These are phyloP conservation scores for Catocala nupta DNA, from an alignment of 2,888 invertebrate genomes.

Conservation along the genomic window DNA sequence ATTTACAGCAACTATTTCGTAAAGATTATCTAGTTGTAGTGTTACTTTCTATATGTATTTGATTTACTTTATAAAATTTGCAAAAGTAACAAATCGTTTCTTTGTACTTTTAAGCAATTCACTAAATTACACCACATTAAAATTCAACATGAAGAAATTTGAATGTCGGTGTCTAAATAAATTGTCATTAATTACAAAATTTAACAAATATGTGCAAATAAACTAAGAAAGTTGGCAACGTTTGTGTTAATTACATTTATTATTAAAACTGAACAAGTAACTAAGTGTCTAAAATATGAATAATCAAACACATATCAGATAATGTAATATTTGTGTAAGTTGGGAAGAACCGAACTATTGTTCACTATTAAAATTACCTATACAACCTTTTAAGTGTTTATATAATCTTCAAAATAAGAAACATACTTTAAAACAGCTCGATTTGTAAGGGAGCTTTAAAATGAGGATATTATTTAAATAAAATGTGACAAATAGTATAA, in stretches of 20 bases:
- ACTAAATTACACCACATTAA: constrained; percentile 86
- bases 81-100: constrained; percentile 91
- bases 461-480: constrained; percentile 39
- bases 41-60: constrained; percentile 82
- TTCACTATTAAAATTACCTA: constrained; percentile 59
- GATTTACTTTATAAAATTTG: constrained; percentile 89
- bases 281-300: constrained; percentile 83
- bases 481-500: constrained; percentile 34
- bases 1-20: constrained; percentile 83
- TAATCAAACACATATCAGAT: constrained; percentile 76
- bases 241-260: constrained; percentile 81
- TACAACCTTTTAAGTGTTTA: constrained; percentile 74
- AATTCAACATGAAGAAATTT: constrained; percentile 81
- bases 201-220: constrained; percentile 86
- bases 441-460: constrained; percentile 45
- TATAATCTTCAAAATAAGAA: constrained; percentile 49
- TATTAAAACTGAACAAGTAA: constrained; percentile 82
- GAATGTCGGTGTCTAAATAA: constrained; percentile 83
- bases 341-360: constrained; percentile 64
- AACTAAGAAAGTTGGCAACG: constrained; percentile 86
- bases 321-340: constrained; percentile 61
- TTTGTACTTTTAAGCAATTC: constrained; percentile 91
- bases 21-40: constrained; percentile 78
- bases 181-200: constrained; percentile 83
- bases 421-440: constrained; percentile 40